These are phyloP conservation scores for Drosophila seguyi DNA, from an alignment of 1,140 invertebrate species.

Conservation along the genomic window DNA sequence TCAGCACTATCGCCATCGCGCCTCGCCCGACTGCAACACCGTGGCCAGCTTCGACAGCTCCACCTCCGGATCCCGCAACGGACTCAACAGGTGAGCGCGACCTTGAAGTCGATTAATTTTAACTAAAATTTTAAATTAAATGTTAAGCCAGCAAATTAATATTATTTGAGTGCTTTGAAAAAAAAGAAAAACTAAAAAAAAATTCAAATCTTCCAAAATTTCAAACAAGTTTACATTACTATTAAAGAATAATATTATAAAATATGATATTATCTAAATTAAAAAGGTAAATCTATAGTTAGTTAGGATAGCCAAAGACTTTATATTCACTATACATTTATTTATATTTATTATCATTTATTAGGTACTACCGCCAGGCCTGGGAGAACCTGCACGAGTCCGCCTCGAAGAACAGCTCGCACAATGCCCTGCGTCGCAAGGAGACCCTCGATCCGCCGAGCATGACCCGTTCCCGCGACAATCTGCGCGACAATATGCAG, in stretches of 20 bases:
- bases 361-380: slow-evolving; percentile 92
- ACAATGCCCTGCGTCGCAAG: slow-evolving; percentile 88
- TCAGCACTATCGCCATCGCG: slow-evolving; percentile 93
- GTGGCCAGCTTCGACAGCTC: slow-evolving; percentile 94
- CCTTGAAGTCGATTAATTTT: no score
- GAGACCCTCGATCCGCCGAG: slow-evolving; percentile 90
- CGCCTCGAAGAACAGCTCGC: slow-evolving; percentile 86
- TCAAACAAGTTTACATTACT: no score
- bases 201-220: no score
- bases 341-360: not conserved
- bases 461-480: slow-evolving; percentile 84
- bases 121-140: no score
- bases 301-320: no score
- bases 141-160: no score
- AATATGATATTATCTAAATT: no score
- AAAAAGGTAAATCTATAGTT: no score
- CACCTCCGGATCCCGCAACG: slow-evolving; percentile 92
- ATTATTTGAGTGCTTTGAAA: no score
- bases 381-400: slow-evolving; percentile 96
- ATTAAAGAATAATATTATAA: no score
- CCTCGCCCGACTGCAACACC: slow-evolving; percentile 94
- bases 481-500: slow-evolving; percentile 84
- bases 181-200: no score
- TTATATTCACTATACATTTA: not conserved
- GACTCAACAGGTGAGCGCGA: slow-evolving; percentile 91